Evolutionary conservation across 2,888 invertebrate species (phyloP).

Genomic region (Tigriopus californicus): DNA sequence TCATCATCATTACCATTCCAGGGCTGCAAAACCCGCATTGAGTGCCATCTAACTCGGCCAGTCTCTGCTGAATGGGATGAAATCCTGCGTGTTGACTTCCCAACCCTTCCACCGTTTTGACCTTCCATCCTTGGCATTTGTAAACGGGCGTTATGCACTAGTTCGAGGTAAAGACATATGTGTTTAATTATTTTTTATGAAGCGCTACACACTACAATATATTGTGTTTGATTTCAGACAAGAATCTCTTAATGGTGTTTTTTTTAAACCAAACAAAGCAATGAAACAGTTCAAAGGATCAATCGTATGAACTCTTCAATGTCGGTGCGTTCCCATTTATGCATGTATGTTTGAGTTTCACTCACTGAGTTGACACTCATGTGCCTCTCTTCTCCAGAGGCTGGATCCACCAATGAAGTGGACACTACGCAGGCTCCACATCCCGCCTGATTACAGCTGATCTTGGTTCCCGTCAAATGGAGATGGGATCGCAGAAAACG

Average conservation of each 20-base stretch:
- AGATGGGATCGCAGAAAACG: not conserved
- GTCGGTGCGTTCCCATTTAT: too few species aligned
- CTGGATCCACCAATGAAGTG: not conserved
- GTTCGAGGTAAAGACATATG: too few species aligned
- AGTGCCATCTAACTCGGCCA: constrained; percentile 46
- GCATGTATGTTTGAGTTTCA: not conserved
- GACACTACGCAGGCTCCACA: constrained; percentile 4
- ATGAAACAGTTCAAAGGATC: too few species aligned
- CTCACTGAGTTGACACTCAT: constrained; percentile 2
- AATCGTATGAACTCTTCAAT: too few species aligned
- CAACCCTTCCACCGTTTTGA: constrained; percentile 51
- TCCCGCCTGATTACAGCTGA: constrained; percentile 6
- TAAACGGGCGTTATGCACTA: constrained; percentile 44
- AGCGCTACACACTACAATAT: too few species aligned
- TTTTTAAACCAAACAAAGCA: too few species aligned
- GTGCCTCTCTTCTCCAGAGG: not conserved
- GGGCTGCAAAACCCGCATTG: constrained; percentile 59
- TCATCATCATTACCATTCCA: constrained; percentile 59
- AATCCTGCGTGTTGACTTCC: constrained; percentile 29
- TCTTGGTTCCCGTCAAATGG: constrained; percentile 8
- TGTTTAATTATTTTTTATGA: too few species aligned
- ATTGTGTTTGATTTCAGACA: too few species aligned
- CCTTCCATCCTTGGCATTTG: constrained; percentile 43
- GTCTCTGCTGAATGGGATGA: constrained; percentile 38
- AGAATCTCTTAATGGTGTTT: too few species aligned